These are phyloP conservation scores for Nematolebias whitei DNA, from an alignment of 2,113 vertebrate genomes.

Conservation along the genomic window DNA sequence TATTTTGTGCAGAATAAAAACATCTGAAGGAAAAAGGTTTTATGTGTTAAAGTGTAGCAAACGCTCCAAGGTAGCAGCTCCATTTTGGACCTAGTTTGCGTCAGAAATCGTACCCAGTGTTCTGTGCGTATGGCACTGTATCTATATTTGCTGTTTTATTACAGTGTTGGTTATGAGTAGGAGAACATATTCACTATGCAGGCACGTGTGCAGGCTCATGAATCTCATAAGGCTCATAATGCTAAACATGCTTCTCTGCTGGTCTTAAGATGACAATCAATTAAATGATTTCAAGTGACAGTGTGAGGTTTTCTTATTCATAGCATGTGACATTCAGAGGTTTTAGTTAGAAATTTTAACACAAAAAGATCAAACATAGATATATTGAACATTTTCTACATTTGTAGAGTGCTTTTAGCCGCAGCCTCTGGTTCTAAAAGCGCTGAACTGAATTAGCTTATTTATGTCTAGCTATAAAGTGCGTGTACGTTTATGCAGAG, in stretches of 20 bases:
- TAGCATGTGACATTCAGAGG: not conserved
- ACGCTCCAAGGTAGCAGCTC: not conserved
- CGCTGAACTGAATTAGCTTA: not conserved
- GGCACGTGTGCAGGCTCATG: not conserved
- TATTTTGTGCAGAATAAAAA: not conserved
- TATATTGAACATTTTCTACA: too few species aligned
- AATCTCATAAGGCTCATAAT: not conserved
- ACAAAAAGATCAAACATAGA: too few species aligned
- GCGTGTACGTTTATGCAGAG: slow-evolving; percentile 2
- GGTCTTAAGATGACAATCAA: too few species aligned
- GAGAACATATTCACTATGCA: not conserved
- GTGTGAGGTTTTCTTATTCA: too few species aligned
- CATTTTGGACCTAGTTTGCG: not conserved
- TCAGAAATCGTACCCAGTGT: not conserved
- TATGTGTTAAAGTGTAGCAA: not conserved
- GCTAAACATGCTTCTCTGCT: not conserved
- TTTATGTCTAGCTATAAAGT: not conserved
- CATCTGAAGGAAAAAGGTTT: not conserved
- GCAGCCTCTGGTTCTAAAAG: not conserved
- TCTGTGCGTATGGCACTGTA: not conserved
- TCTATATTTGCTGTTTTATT: not conserved
- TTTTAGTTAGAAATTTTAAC: not conserved
- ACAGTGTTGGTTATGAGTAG: not conserved
- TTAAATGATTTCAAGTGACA: too few species aligned
- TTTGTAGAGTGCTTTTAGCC: not conserved